A percentile compares a stretch with the other conserved stretches of the same genome.
phyloP scores from a whole-genome alignment of 2,888 invertebrate genomes.

The Eupithecia inturbata region DNA sequence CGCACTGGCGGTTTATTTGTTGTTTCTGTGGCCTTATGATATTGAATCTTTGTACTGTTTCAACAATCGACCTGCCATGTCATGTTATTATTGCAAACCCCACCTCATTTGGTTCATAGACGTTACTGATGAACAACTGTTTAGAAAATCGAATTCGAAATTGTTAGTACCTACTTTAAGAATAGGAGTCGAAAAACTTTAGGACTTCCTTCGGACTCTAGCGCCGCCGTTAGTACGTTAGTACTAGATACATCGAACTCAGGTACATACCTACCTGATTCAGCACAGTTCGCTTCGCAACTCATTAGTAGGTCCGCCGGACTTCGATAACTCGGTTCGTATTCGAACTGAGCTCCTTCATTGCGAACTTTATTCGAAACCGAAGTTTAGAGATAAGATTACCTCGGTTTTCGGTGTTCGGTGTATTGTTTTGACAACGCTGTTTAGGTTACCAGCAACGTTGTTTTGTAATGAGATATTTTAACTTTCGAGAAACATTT shows the following conservation, averaged over 20 bases:
- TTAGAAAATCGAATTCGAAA: no score
- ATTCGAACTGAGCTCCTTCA: constrained; percentile 20
- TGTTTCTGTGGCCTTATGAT: no score
- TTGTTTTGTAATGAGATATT: constrained; percentile 8
- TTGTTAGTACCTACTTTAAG: no score
- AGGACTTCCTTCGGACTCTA: no score
- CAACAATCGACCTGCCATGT: no score
- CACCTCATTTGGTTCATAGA: no score
- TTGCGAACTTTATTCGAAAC: constrained; percentile 4
- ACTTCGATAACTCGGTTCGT: constrained; percentile 51
- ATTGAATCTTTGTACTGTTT: no score
- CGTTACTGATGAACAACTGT: no score
- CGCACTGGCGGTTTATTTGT: no score
- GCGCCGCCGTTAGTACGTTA: no score
- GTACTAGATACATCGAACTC: not conserved
- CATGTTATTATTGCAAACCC: no score
- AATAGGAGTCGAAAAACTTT: no score
- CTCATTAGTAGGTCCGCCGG: constrained; percentile 52
- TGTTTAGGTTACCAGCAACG: not conserved
- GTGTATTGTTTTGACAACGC: constrained; percentile 41
- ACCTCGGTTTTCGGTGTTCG: constrained; percentile 38
- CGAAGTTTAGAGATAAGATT: constrained; percentile 44
- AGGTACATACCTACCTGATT: constrained; percentile 15
- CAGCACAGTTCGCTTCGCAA: constrained; percentile 43
- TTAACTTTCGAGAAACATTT: not conserved